Evolutionary conservation across 2,888 invertebrate species (phyloP), one percentile per base, ranked within the genome.

Genomic region (Cheilosia vulpina): DNA sequence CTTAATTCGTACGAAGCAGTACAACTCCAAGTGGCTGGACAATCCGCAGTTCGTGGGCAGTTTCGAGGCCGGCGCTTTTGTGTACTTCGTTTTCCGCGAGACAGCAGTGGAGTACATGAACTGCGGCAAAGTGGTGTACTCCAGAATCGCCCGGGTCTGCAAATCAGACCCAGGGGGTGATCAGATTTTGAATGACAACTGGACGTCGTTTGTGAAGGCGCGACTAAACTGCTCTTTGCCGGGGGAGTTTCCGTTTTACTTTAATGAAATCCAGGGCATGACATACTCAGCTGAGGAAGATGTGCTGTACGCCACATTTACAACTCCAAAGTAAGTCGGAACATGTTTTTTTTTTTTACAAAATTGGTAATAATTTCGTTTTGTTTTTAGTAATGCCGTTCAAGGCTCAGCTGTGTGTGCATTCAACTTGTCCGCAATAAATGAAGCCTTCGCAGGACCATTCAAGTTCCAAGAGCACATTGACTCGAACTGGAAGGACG

Each of bases 11-110:
- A 97, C 97, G 0, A 94, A 95, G 63, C 96, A 96, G 89, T 96
- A 96, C 90, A 96, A 97, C 90, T 94, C 95, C 88, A 96, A 96
- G 90, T 98, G 97, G 97, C 93, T 98, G 58, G 97, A 97, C 91
- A 97, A 97, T 89, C 98, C 98, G 0, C 96, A 97, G 90, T 98
- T 98, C 90, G 97, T 98, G 57, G 97, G 97, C 47, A 96, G 97
- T 79, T 98, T 98, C 90, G 98, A 98, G 91, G 96, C 96, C 47
- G 97, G 96, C 62, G 94, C 95, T 88, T 97, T 96, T 91, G 95
- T 98, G 0, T 98, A 97, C 91, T 98, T 98, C 92, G 94, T 98
- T 87, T 98, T 98, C 91, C 94, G 98, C 77, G 98, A 98, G 92
- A 94, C 96, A 19, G 98, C 98, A 17, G 96, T 98, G 15, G 98